phyloP scores from a whole-genome alignment of 2,888 invertebrate species.

The Stenodera caucasica region DNA sequence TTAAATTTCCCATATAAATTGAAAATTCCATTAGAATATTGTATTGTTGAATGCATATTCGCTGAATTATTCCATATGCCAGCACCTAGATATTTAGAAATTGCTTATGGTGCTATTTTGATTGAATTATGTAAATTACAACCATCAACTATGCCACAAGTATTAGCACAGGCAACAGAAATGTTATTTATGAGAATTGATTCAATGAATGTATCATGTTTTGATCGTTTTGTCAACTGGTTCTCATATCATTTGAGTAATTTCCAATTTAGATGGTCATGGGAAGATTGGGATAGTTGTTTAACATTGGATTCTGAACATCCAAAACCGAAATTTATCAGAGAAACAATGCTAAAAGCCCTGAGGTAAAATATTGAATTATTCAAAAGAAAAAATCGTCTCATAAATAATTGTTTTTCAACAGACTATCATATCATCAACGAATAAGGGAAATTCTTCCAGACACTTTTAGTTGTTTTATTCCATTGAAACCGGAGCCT shows the following conservation, averaged over 20 bases:
- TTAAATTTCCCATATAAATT: constrained; percentile 90
- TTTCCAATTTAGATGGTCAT: constrained; percentile 99
- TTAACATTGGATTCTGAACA: constrained; percentile 82
- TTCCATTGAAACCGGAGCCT: constrained; percentile 84
- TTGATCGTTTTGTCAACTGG: constrained; percentile 97
- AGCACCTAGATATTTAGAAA: constrained; percentile 82
- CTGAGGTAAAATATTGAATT: constrained; percentile 66
- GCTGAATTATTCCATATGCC: constrained; percentile 93
- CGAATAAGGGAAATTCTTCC: constrained; percentile 92
- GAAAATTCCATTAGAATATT: constrained; percentile 96
- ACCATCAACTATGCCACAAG: constrained; percentile 96
- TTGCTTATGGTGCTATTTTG: constrained; percentile 91
- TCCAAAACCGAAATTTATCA: constrained; percentile 92
- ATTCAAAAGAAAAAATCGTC: neutral
- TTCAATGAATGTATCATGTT: constrained; percentile 94
- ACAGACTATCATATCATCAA: constrained; percentile 90
- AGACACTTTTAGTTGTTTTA: constrained; percentile 77
- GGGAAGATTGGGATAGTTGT: constrained; percentile 95
- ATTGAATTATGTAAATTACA: constrained; percentile 97
- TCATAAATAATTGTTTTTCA: neutral
- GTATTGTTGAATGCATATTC: constrained; percentile 97
- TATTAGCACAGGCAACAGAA: constrained; percentile 96
- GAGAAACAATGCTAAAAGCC: constrained; percentile 87
- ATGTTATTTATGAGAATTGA: constrained; percentile 95
- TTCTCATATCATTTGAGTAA: constrained; percentile 98